Base-by-base conservation (phyloP, 2,888 invertebrate genomes). In the Protophormia terraenovae region DNA sequence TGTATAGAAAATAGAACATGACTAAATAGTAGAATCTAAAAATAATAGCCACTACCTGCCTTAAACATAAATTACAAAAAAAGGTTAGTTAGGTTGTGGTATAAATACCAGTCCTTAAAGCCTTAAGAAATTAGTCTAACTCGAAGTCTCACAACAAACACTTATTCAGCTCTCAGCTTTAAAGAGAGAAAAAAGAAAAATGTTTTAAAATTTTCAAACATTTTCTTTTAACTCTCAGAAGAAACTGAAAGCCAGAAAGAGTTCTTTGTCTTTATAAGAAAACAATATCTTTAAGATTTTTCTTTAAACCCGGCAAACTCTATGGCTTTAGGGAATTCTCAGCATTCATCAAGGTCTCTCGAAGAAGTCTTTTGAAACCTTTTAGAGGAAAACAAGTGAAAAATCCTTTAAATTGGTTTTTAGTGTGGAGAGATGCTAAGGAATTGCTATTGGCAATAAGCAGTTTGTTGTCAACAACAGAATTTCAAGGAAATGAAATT, bases 91-190 rank as follows among this genome's bases (percentile, higher is more conserved):
- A 50, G 5, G 1, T 53, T 53, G 27, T 10, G 14, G 19, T 47
- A 67, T 72, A 81, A 73, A 81, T 67, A 73, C 6, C 32, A n/a
- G 38, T 27, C 45, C 38, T 38, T 3, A 8, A 24, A 14, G 38
- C 35, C 45, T 38, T 19, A n/a, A 67, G 6, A 38, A 60, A 38
- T 38, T 29, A 81, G 81, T 75, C 67, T 81, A 81, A 58, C 73
- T 81, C 73, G 47, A 58, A 67, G 35, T 38, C 22, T 27, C 16
- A 35, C 22, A 80, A 35, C 55, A 55, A 29, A 35, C 41, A 32
- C 66, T 45, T 22, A 32, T n/a, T 7, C 4, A 29, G 16, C 24
- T 14, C n/a, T n/a, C n/a, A n/a, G n/a, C 16, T 76, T 38, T 12
- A 1, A 7, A 14, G 29, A 35, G 10, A 3, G 6, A 22, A 62